Conservation (phyloP, 2,113 vertebrate genomes). For the Turnix velox region DNA sequence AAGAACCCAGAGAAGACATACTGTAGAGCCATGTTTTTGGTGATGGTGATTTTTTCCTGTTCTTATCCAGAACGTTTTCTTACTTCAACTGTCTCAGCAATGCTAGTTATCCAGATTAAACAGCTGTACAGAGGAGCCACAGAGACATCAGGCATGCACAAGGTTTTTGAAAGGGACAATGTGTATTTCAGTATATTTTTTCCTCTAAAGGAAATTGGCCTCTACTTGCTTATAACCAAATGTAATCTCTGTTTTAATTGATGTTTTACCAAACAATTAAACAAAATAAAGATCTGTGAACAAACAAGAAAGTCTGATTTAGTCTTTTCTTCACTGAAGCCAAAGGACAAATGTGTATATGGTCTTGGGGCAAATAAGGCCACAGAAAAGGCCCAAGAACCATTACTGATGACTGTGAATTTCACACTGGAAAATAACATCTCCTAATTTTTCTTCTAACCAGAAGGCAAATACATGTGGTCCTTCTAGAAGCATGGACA, state of each 20-base stretch:
- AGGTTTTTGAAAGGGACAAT: background rate
- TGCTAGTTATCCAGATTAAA: background rate
- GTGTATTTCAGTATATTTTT: background rate
- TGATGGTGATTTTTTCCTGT: background rate
- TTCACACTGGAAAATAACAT: background rate
- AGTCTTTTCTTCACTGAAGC: background rate
- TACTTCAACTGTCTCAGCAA: background rate
- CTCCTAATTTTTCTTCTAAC: background rate
- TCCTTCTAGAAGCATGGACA: background rate
- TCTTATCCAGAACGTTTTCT: background rate
- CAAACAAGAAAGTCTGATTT: background rate
- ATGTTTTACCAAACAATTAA: background rate
- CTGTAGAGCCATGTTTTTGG: accelerated
- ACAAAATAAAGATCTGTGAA: background rate
- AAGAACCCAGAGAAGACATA: background rate
- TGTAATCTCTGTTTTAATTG: background rate
- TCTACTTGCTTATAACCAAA: background rate
- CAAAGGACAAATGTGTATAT: background rate
- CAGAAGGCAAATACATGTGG: background rate
- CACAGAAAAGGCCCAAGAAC: background rate
- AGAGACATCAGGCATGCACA: no score
- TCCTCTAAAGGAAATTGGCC: background rate
- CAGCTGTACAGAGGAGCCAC: background rate
- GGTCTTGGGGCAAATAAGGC: background rate
- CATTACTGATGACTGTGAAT: background rate